Evolutionary conservation across 2,888 invertebrate genomes (phyloP).

Genomic region (Cenopis cana): DNA sequence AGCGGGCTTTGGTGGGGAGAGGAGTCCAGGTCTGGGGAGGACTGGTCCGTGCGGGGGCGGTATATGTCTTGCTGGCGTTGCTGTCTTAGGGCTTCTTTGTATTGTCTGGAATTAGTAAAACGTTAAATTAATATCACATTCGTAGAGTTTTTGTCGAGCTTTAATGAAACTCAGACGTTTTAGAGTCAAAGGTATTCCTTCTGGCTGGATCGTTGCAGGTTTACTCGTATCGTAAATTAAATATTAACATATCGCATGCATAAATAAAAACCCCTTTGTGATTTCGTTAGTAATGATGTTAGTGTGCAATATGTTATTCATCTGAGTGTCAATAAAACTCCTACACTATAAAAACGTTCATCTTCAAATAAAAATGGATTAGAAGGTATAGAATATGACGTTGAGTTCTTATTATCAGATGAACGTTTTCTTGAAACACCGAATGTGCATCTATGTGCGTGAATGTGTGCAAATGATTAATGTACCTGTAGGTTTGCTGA

Average conservation of each 20-base stretch:
- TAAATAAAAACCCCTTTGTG: conserved; percentile 25
- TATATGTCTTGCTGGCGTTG: conserved; percentile 94
- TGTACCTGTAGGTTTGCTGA: conserved; percentile 92
- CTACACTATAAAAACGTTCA: conserved; percentile 30
- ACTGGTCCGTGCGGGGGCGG: conserved; percentile 86
- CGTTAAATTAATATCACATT: conserved; percentile 33
- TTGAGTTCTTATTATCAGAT: neutral
- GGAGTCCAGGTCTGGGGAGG: conserved; percentile 84
- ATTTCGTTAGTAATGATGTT: conserved; percentile 40
- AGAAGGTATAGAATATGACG: neutral
- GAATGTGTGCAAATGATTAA: conserved; percentile 61
- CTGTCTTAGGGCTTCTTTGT: conserved; percentile 94
- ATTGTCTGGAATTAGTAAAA: conserved; percentile 86
- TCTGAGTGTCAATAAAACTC: conserved; percentile 43
- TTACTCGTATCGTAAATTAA: conserved; percentile 3
- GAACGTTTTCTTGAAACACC: conserved; percentile 39
- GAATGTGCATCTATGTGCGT: conserved; percentile 51
- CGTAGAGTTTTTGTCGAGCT: conserved; percentile 11
- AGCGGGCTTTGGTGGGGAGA: conserved; percentile 81
- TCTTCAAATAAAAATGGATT: neutral
- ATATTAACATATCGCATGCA: conserved; percentile 24
- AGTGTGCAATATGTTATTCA: conserved; percentile 36
- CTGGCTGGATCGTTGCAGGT: conserved; percentile 6
- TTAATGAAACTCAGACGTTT: conserved; percentile 50
- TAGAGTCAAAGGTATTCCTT: conserved; percentile 14